Base-by-base conservation (phyloP, 2,888 invertebrate genomes). In the Agrochola lychnidis region DNA sequence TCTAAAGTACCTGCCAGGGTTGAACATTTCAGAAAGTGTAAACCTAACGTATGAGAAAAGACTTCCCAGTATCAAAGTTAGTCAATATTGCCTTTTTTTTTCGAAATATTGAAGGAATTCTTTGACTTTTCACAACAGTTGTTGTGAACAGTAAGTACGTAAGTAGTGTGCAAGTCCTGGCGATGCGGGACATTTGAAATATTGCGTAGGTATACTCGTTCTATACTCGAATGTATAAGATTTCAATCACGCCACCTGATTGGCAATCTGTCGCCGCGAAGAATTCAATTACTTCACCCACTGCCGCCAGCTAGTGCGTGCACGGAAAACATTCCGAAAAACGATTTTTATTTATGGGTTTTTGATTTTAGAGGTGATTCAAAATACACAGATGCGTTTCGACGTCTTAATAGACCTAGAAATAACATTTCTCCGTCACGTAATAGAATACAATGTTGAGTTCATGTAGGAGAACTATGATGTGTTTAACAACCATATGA, bases 231-330 rank as follows among this genome's bases (percentile, higher is more conserved):
- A 73, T 75, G 73, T 69, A 61, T 67, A 71, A 53, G 70, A 79
- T 71, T 79, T 77, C 88, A 86, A 89, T 90, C 88, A 89, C 66
- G 64, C 45, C 63, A 75, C 76, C 79, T 89, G 89, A 92, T 92
- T 91, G 92, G 87, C 91, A 92, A 92, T 92, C 90, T 85, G 87
- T 77, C 76, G 76, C 70, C 70, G 76, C 71, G 64, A 85, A 68
- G 40, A 75, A 87, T 79, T 56, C 40, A 36, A 89, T 89, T 87
- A 85, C 83, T 51, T 62, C 72, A 61, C 73, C 56, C 25, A 70
- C n/a, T 67, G 70, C 85, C 79, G 40, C 48, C 69, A 82, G 82
- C 66, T 19, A 53, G 61, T 81, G 74, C 66, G 70, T 36, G 36
- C 5, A 14, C 4, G 59, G 0, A 40, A 42, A 64, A 45, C 25